Evolutionary conservation across 1,140 invertebrate genomes (phyloP).

Genomic region (Brachystomella parvula): DNA sequence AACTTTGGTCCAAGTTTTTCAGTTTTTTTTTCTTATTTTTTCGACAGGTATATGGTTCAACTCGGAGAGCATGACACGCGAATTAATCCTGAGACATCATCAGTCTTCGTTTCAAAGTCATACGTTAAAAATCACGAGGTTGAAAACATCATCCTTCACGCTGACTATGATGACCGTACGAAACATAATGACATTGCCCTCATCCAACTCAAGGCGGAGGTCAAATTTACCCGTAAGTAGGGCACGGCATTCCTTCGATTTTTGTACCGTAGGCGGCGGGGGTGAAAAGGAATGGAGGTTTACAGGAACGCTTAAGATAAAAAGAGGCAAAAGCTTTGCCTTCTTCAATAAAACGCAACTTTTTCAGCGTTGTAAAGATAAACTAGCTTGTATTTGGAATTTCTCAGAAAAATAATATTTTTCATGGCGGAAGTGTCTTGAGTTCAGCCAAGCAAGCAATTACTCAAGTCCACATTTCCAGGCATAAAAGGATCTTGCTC

Average conservation of each 20-base stretch:
- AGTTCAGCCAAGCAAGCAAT: too few species aligned
- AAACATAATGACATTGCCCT: conserved; percentile 57
- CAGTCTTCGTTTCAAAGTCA: conserved; percentile 35
- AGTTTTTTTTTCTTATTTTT: conserved; percentile 18
- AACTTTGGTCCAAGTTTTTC: not conserved
- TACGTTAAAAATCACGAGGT: conserved; percentile 4
- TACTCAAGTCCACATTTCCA: too few species aligned
- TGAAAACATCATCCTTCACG: conserved; percentile 26
- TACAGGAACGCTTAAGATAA: too few species aligned
- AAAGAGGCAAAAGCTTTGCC: too few species aligned
- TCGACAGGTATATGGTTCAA: conserved; percentile 19
- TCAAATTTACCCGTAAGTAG: conserved; percentile 43
- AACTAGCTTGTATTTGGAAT: not conserved
- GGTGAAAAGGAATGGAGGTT: too few species aligned
- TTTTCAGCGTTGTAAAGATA: not conserved
- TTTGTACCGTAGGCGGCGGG: conserved; percentile 6
- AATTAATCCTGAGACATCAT: conserved; percentile 23
- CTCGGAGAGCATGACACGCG: conserved; percentile 33
- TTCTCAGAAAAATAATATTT: not conserved
- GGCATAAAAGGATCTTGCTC: too few species aligned
- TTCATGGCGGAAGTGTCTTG: too few species aligned
- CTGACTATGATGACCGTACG: conserved; percentile 46
- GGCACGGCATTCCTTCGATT: not conserved
- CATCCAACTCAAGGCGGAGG: conserved; percentile 48
- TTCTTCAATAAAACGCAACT: not conserved